Conservation (phyloP, 2,797 vertebrate genomes). For the Hydrophis major region DNA sequence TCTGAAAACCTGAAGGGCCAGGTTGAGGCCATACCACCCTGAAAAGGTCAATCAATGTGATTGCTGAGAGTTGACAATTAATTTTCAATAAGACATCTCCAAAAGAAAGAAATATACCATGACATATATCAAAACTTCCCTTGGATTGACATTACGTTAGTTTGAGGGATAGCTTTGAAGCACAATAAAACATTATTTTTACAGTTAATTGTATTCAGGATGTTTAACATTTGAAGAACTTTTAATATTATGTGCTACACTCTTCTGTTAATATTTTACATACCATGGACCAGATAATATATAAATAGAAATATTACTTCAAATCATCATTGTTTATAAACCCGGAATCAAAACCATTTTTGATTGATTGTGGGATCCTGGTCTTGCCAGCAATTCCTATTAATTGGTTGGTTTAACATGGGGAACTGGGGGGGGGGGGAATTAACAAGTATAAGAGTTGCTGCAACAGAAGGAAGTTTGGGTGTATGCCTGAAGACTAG, state of each 20-base stretch:
- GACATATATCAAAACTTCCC: not conserved
- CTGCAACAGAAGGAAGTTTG: not conserved
- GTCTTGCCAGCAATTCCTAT: not conserved
- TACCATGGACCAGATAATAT: not conserved
- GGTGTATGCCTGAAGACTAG: not conserved
- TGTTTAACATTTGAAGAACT: not conserved
- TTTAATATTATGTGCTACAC: not conserved
- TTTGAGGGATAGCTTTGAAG: not conserved
- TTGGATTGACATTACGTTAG: not conserved
- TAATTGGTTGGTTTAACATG: not conserved
- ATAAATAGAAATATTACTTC: not conserved
- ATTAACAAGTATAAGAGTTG: not conserved
- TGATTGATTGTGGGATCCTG: not conserved
- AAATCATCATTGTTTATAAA: not conserved
- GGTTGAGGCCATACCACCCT: not conserved
- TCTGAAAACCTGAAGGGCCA: not conserved
- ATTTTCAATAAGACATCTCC: not conserved
- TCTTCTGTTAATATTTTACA: not conserved
- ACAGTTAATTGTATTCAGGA: not conserved
- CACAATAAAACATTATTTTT: not conserved
- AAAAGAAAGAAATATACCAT: not conserved
- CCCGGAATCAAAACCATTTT: not conserved
- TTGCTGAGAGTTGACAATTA: not conserved
- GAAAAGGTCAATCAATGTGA: not conserved
- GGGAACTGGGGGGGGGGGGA: fast-evolving